Conservation (phyloP, 1,140 invertebrate genomes). For the Conus ventricosus region DNA sequence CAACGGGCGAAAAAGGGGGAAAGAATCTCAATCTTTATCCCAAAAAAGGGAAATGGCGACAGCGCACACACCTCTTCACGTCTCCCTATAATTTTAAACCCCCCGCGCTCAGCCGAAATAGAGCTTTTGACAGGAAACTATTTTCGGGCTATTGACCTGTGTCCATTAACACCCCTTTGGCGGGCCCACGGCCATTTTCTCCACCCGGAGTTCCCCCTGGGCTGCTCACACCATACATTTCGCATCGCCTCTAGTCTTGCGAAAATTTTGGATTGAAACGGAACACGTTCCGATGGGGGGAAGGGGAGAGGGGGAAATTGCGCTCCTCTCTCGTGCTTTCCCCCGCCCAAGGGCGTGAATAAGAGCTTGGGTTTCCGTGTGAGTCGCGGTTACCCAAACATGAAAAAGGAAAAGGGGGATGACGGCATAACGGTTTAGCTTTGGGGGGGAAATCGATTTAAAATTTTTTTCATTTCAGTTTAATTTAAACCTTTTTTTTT, state of each 20-base stretch:
- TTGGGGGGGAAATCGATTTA: not conserved
- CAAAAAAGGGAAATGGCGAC: not conserved
- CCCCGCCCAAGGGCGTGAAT: constrained; percentile 23
- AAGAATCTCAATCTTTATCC: constrained; percentile 6
- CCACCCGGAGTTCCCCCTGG: not conserved
- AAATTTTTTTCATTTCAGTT: not conserved
- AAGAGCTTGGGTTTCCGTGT: constrained; percentile 30
- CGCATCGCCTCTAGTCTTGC: not conserved
- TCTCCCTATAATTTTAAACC: constrained; percentile 36
- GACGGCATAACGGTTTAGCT: not conserved
- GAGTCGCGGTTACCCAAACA: not conserved
- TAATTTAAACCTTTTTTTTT: not conserved
- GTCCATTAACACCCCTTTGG: constrained; percentile 27
- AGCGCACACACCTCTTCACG: constrained; percentile 15
- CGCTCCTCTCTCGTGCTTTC: constrained; percentile 8
- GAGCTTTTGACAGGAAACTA: constrained; percentile 36
- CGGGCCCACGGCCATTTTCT: constrained; percentile 17
- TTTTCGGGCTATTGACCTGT: constrained; percentile 33
- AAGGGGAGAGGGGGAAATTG: constrained; percentile 17
- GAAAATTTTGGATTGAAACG: constrained; percentile 24
- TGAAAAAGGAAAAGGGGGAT: not conserved
- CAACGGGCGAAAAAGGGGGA: not conserved
- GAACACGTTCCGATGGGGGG: not conserved
- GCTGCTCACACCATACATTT: constrained; percentile 21
- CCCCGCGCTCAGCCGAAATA: constrained; percentile 34